A percentile compares a stretch with the other conserved stretches of the same genome.
These are phyloP conservation scores for Troides helena DNA, from an alignment of 2,888 invertebrate species.

Conservation along the genomic window DNA sequence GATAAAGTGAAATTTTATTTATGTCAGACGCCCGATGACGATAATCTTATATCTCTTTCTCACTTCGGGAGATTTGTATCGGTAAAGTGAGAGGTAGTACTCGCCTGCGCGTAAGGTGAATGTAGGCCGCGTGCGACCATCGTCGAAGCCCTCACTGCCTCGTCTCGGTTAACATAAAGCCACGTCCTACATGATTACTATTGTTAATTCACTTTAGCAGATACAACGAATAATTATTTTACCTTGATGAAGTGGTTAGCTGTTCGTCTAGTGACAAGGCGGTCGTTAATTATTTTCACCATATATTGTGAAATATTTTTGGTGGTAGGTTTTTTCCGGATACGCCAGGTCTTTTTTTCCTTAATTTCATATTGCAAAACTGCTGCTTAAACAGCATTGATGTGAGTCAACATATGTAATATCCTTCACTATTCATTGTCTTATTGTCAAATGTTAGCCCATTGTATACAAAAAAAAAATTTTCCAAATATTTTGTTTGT, in stretches of 20 bases:
- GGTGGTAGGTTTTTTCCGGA: too few species aligned
- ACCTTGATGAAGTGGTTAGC: too few species aligned
- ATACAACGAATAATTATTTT: too few species aligned
- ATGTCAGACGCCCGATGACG: constrained; percentile 20
- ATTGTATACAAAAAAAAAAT: too few species aligned
- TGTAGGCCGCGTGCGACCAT: constrained; percentile 77
- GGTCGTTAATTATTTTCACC: too few species aligned
- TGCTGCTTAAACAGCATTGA: background rate
- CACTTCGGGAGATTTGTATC: constrained; percentile 31
- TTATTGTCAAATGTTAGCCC: too few species aligned
- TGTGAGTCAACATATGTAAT: too few species aligned
- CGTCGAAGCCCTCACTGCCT: constrained; percentile 70
- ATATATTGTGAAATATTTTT: too few species aligned
- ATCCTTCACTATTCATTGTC: too few species aligned
- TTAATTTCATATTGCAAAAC: background rate
- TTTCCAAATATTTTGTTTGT: background rate
- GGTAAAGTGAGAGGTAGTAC: constrained; percentile 57
- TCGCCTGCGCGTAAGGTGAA: constrained; percentile 68
- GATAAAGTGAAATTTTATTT: constrained; percentile 8
- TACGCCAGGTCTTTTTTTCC: too few species aligned
- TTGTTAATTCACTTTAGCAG: background rate
- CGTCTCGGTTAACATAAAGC: constrained; percentile 65
- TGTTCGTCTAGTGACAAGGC: too few species aligned
- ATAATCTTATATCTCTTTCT: constrained; percentile 23
- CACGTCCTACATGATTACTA: constrained; percentile 48